A percentile compares a stretch with the other conserved stretches of the same genome.
Conservation (phyloP, 2,797 vertebrate species). For the Acropternis orthonyx region DNA sequence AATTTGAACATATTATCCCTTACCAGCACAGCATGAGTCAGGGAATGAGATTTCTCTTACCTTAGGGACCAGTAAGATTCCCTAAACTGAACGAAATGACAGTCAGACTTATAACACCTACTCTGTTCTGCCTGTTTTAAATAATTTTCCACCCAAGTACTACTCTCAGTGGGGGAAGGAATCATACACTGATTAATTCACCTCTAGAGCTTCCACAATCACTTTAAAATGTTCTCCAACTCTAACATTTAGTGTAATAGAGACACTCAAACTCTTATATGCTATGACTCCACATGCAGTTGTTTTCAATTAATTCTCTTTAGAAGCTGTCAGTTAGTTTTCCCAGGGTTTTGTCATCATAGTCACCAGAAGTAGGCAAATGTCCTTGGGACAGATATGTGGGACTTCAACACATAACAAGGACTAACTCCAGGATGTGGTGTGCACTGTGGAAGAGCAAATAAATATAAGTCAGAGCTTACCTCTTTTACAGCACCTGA, state of each 20-base stretch:
- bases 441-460: not conserved
- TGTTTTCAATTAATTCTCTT: not conserved
- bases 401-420: not conserved
- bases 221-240: not conserved
- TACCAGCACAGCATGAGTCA: not conserved
- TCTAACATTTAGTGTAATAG: not conserved
- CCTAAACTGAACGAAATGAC: slow-evolving; percentile 41
- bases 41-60: not conserved
- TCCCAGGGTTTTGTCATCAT: not conserved
- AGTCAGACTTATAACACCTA: slow-evolving; percentile 54
- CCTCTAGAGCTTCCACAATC: not conserved
- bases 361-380: not conserved
- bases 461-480: not conserved
- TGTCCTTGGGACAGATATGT: not conserved
- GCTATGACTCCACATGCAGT: not conserved
- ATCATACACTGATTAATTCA: slow-evolving; percentile 6
- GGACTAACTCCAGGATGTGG: not conserved
- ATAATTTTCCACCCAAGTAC: slow-evolving; percentile 8
- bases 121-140: not conserved
- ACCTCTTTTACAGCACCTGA: not conserved
- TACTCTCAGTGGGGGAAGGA: not conserved
- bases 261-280: not conserved
- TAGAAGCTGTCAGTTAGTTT: not conserved
- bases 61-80: slow-evolving; percentile 12
- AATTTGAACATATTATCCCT: not conserved